Percentiles rank a stretch among this genome's conserved stretches.
Conservation (phyloP, 2,888 invertebrate species). For the Notocelia uddmanniana region DNA sequence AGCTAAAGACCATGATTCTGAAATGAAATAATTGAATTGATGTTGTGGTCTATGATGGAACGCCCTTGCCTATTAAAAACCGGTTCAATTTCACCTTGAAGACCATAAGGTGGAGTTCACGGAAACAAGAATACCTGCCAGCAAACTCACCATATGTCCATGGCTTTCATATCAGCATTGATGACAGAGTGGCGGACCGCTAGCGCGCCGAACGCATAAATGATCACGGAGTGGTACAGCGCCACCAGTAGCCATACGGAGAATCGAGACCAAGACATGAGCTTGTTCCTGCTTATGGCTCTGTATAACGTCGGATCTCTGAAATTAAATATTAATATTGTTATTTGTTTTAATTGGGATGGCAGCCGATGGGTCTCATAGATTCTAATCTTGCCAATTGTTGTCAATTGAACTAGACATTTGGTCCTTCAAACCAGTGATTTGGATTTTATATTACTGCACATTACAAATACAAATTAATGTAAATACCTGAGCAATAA, state of each 20-base stretch:
- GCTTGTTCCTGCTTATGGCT: slow-evolving; percentile 86
- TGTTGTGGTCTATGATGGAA: too few relatives aligned
- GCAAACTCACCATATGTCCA: slow-evolving; percentile 80
- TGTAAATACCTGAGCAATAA: slow-evolving; percentile 28
- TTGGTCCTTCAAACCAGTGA: not conserved
- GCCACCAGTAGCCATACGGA: slow-evolving; percentile 86
- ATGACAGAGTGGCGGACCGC: slow-evolving; percentile 80
- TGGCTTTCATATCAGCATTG: slow-evolving; percentile 78
- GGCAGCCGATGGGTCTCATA: not conserved
- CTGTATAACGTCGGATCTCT: slow-evolving; percentile 90
- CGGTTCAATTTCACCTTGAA: too few relatives aligned
- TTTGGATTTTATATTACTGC: not conserved
- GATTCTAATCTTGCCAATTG: too few relatives aligned
- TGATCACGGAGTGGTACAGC: slow-evolving; percentile 88
- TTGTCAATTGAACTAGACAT: not conserved
- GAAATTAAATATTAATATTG: slow-evolving; percentile 48
- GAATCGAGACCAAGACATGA: slow-evolving; percentile 88
- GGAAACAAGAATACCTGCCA: too few relatives aligned
- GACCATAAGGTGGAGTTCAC: too few relatives aligned
- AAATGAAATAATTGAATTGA: too few relatives aligned
- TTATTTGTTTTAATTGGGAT: not conserved
- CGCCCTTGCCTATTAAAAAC: too few relatives aligned
- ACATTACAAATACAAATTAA: not conserved
- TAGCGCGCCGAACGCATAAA: slow-evolving; percentile 84
- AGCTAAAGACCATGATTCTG: too few relatives aligned